Base-by-base conservation (phyloP, 2,888 invertebrate genomes). In the Yponomeuta sedellus region DNA sequence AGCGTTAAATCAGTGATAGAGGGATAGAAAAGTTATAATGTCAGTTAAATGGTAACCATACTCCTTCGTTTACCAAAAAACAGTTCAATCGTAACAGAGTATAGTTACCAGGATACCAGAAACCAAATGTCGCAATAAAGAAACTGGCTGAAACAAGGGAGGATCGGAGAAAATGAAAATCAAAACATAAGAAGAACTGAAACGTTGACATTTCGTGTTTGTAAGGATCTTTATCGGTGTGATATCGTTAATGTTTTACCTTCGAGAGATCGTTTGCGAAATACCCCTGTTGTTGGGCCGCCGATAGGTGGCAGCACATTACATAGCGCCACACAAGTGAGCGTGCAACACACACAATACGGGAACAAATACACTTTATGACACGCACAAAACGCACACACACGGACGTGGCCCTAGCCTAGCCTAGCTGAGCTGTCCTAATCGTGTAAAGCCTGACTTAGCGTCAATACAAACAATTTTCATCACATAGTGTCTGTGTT, bases 231-330 rank as follows among this genome's bases (percentile, higher is more conserved):
- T 74, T 77, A 81, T 79, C 82, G 81, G 80, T 83, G 82, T 80
- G 85, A 78, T 84, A 86, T 81, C 39, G 44, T 81, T 84, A 79
- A 82, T 93, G 44, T 94, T 94, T 96, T 96, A 96, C 96, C 96
- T 96, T 96, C 96, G 95, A 96, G 96, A 94, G 96, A 96, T 96
- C 96, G 96, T 96, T 96, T 96, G 96, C 96, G 96, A 96, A 96
- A 96, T 95, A 96, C 96, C 95, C 96, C 96, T 96, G 91, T 82
- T 83, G 90, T 62, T 61, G 59, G 88, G 85, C 83, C 89, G 90
- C 84, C 88, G 90, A 84, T 82, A 86, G 86, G 75, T 83, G 88
- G 88, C 86, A 87, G 89, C 88, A 85, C 80, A 82, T 82, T 78
- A 83, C 83, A 78, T 87, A 86, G 90, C 89, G 91, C 89, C 90